Percentiles rank a stretch among this genome's conserved stretches.
phyloP scores from a whole-genome alignment of 1,140 invertebrate species.

The Delia radicum region DNA sequence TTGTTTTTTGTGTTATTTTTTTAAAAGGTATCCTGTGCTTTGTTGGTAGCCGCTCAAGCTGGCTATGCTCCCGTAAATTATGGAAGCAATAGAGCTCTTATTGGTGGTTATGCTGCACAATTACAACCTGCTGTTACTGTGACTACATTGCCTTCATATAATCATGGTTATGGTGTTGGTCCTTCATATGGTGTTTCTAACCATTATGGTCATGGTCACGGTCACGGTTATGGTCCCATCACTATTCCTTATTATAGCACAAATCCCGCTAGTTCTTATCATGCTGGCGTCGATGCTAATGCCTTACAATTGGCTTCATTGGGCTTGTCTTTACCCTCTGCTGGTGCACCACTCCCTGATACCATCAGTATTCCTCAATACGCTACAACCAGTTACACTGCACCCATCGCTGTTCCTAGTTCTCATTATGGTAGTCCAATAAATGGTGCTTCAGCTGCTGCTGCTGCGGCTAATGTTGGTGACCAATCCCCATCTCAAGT shows the following conservation, averaged over 20 bases:
- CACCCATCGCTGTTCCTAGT: constrained; percentile 23
- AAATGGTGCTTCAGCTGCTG: constrained; percentile 20
- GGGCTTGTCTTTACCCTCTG: constrained; percentile 36
- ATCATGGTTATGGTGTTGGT: not conserved
- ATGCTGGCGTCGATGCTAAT: constrained; percentile 35
- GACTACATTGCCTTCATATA: not conserved
- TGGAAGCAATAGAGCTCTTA: not conserved
- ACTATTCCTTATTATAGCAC: constrained; percentile 20
- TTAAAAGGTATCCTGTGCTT: constrained; percentile 37
- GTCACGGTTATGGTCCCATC: constrained; percentile 10
- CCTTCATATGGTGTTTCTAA: constrained; percentile 25
- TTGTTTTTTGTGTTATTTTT: not conserved
- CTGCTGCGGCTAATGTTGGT: constrained; percentile 18
- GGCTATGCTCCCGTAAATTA: constrained; percentile 36
- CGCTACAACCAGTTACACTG: constrained; percentile 16
- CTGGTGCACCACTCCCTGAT: constrained; percentile 35
- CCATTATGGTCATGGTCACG: not conserved
- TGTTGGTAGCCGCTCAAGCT: constrained; percentile 36
- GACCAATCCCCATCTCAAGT: not conserved
- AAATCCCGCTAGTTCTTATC: constrained; percentile 30
- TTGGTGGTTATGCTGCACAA: constrained; percentile 1
- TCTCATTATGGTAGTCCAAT: constrained; percentile 24
- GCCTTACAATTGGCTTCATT: constrained; percentile 40
- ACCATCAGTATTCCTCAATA: constrained; percentile 13
- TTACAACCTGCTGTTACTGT: constrained; percentile 29